Evolutionary conservation across 2,797 vertebrate genomes (phyloP), one percentile per base, ranked within the genome.

Genomic region (Acipenser oxyrinchus): DNA sequence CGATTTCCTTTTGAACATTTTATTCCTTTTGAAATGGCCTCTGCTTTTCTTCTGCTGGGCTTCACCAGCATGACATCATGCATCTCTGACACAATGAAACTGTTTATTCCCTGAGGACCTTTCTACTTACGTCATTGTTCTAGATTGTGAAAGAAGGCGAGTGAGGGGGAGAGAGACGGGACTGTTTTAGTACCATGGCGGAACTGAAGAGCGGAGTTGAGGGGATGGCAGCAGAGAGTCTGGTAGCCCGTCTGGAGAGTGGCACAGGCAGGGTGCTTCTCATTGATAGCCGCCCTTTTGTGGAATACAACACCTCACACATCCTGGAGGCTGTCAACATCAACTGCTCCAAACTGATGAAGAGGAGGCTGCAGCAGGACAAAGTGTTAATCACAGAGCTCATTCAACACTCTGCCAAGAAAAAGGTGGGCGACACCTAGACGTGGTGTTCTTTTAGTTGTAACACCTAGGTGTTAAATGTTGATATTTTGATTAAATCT

Each of bases 291-390:
- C 87, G 96, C 23, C 91, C 96, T 64, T 98, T 98, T 70, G 94
- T 96, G 87, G 96, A 98, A 67, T 98, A 91, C 82, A 98, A 98
- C 76, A 75, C 91, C 0, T 89, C 92, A 6, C 96, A 96, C 86
- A 91, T 98, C 83, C 85, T 96, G 84, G 93, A 97, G 81, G 94
- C 96, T 4, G 86, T 97, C 76, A 98, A 94, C 70, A 92, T 98
- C 74, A 95, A 97, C 90, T 95, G 95, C 79, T 98, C 95, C 80
- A 98, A 97, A 81, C 93, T 98, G 70, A 96, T 98, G 94, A 97
- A 95, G 85, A 87, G 96, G 75, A 84, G 95, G 78, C 86, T 98
- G 80, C 94, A 94, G 81, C 96, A 97, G 83, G 96, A 97, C 86
- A 98, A 98, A 70, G 92, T 98, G 75, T 83, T 93, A 82, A 95